Conservation (phyloP, 2,797 vertebrate species). For the Columba guinea region DNA sequence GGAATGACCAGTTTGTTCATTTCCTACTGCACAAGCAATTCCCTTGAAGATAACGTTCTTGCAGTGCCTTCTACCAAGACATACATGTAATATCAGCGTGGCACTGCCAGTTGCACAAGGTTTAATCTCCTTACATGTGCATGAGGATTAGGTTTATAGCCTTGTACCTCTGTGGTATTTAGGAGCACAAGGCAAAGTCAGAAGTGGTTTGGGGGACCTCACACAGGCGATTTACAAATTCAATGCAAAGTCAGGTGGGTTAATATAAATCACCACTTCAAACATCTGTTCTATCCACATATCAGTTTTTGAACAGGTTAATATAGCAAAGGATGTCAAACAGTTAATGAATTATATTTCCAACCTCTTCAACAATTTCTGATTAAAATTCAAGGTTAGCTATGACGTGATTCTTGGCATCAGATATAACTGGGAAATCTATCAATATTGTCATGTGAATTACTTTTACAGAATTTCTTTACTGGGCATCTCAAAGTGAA, state of each 20-base stretch:
- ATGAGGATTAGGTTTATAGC: not conserved
- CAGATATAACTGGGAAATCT: not conserved
- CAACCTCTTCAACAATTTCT: not conserved
- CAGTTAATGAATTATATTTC: not conserved
- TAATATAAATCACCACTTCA: not conserved
- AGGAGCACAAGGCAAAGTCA: not conserved
- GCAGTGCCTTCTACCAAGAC: not conserved
- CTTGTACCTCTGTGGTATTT: not conserved
- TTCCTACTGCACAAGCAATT: not conserved
- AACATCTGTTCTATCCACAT: not conserved
- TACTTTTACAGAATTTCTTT: not conserved
- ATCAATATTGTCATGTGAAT: not conserved
- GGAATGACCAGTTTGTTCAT: not conserved
- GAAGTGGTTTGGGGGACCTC: accelerated
- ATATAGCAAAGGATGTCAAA: not conserved
- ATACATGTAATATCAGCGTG: not conserved
- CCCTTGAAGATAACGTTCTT: not conserved
- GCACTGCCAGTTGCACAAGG: accelerated
- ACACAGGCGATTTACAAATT: not conserved
- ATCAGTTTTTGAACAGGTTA: not conserved
- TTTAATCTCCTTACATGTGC: not conserved
- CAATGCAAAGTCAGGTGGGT: not conserved
- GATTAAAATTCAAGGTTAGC: not conserved
- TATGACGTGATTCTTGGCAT: not conserved
- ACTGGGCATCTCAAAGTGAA: not conserved